A percentile compares a stretch with the other conserved stretches of the same genome.
Evolutionary conservation across 2,888 invertebrate species (phyloP).

Genomic region (Melinaea marsaeus): DNA sequence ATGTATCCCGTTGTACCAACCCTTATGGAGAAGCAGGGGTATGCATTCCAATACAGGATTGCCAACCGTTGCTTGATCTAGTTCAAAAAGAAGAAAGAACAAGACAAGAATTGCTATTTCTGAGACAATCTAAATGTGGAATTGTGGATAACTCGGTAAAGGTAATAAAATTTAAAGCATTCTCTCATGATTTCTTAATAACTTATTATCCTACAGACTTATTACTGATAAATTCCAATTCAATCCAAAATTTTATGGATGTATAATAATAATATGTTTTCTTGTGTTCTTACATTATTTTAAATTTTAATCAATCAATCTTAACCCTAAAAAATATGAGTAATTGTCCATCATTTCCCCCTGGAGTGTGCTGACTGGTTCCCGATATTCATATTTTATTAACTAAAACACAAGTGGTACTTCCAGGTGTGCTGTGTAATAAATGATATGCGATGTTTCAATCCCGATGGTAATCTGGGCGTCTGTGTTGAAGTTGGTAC

Average conservation of each 20-base stretch:
- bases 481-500: conserved; percentile 39
- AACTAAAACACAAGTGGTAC: too few species aligned
- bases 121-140: conserved; percentile 55
- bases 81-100: conserved; percentile 48
- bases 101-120: conserved; percentile 56
- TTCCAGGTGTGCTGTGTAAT: conserved; percentile 52
- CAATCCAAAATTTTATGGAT: too few species aligned
- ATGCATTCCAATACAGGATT: conserved; percentile 61
- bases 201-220: too few species aligned
- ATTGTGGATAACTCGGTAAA: conserved; percentile 47
- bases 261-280: too few species aligned
- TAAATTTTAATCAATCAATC: too few species aligned
- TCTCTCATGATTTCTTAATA: too few species aligned
- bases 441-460: conserved; percentile 33
- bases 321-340: too few species aligned
- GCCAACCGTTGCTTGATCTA: conserved; percentile 48
- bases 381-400: too few species aligned
- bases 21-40: conserved; percentile 51
- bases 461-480: conserved; percentile 40
- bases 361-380: too few species aligned
- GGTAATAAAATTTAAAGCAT: conserved; percentile 12
- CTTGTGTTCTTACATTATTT: too few species aligned
- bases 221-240: too few species aligned
- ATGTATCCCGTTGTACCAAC: conserved; percentile 47
- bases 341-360: too few species aligned